These are phyloP conservation scores for Euwallacea fornicatus DNA, from an alignment of 1,140 invertebrate species.

Conservation along the genomic window DNA sequence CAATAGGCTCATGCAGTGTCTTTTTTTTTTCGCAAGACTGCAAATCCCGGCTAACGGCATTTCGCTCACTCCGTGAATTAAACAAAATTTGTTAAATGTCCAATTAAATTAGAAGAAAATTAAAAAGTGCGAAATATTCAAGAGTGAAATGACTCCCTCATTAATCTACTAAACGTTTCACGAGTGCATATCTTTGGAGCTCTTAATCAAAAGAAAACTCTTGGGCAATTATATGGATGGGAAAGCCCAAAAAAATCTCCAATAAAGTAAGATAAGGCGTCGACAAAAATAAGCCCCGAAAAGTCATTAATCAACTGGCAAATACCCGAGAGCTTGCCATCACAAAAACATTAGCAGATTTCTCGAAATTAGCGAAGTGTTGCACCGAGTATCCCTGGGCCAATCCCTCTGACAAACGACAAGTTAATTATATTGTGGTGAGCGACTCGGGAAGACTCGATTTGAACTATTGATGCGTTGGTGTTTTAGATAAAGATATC, in stretches of 20 bases:
- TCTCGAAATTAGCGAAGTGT: constrained; percentile 30
- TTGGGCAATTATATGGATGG: constrained; percentile 19
- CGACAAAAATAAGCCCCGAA: constrained; percentile 28
- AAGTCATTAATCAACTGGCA: constrained; percentile 32
- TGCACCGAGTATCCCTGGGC: constrained; percentile 20
- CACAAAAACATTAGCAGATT: constrained; percentile 38
- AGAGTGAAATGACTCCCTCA: no score
- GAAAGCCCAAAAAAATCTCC: constrained; percentile 21
- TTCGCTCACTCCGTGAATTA: no score
- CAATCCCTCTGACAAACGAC: constrained; percentile 44
- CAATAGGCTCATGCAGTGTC: no score
- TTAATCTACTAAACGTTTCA: no score
- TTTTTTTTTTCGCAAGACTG: no score
- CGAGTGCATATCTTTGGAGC: background rate
- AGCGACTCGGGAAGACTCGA: background rate
- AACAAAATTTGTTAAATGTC: no score
- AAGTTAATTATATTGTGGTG: constrained; percentile 42
- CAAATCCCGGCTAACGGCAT: no score
- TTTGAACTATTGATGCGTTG: background rate
- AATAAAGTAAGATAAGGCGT: constrained; percentile 34
- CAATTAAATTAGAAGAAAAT: no score
- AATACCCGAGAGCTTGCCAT: constrained; percentile 21
- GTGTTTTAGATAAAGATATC: no score
- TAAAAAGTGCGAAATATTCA: no score
- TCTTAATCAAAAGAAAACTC: constrained; percentile 14